Base-by-base conservation (phyloP, 2,888 invertebrate genomes). In the Scrobipalpa costella region DNA sequence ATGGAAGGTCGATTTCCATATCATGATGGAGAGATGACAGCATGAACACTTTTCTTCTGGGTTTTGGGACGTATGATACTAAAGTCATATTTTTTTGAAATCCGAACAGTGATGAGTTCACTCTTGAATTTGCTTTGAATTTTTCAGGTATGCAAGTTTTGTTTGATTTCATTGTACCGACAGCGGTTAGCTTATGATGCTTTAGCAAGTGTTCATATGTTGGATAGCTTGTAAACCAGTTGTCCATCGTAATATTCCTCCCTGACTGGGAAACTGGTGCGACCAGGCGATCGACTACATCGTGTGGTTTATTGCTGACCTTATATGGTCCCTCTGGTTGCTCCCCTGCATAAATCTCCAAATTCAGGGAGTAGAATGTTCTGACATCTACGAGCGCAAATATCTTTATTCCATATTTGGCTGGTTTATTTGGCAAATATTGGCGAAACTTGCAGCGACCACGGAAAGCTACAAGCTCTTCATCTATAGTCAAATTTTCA, bases 41-140 rank as follows among this genome's bases (percentile, higher is more conserved):
- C 49, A 74, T 55, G 17, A 69, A 55, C 17, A 75, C 73, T 58
- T 63, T 69, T 72, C 76, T 27, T 67, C 73, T n/a, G 65, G 67
- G 69, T 8, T 68, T 69, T 61, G 75, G 74, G 8, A 69, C 64
- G 65, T 69, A 74, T 36, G 72, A 72, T 57, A 74, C 19, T 13
- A 70, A 36, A 50, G 65, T 58, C n/a, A n/a, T n/a, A n/a, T n/a
- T n/a, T n/a, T n/a, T n/a, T n/a, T n/a, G n/a, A n/a, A n/a, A n/a
- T n/a, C n/a, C n/a, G n/a, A n/a, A n/a, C n/a, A n/a, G n/a, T n/a
- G n/a, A n/a, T n/a, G n/a, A n/a, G n/a, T n/a, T n/a, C n/a, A n/a
- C n/a, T 40, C 17, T 13, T 11, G 15, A 15, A 58, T 7, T 59
- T 49, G 19, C 47, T 7, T 15, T 11, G n/a, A 62, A 55, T 21